phyloP scores from a whole-genome alignment of 64 coral and sea anemone genomes.

The Actinia equina region DNA sequence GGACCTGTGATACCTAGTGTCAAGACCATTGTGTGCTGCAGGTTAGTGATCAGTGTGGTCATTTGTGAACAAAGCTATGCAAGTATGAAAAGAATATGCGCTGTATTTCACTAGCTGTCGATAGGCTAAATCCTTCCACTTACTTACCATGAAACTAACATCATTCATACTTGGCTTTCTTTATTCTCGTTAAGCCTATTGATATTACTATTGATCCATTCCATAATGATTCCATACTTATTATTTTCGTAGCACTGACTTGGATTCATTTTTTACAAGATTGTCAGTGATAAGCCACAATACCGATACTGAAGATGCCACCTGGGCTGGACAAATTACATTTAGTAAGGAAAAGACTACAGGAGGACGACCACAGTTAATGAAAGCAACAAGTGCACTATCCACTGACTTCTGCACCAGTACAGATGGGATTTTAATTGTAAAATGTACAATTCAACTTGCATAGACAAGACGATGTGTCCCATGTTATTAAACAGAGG shows the following conservation, averaged over 20 bases:
- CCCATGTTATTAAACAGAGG: too few relatives aligned
- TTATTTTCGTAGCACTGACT: too few relatives aligned
- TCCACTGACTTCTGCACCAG: background rate
- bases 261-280: background rate
- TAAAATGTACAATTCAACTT: background rate
- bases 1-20: background rate
- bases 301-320: background rate
- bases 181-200: too few relatives aligned
- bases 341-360: background rate
- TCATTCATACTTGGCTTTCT: too few relatives aligned
- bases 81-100: too few relatives aligned
- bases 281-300: background rate
- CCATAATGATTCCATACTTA: too few relatives aligned
- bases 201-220: too few relatives aligned
- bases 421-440: background rate
- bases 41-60: background rate
- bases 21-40: background rate
- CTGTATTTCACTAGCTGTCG: too few relatives aligned
- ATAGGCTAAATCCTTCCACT: too few relatives aligned
- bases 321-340: background rate
- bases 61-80: background rate
- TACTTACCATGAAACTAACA: too few relatives aligned
- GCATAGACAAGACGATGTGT: background rate
- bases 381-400: background rate
- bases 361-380: background rate